Base-by-base conservation (phyloP, 2,797 vertebrate species). In the Anguilla marmorata region DNA sequence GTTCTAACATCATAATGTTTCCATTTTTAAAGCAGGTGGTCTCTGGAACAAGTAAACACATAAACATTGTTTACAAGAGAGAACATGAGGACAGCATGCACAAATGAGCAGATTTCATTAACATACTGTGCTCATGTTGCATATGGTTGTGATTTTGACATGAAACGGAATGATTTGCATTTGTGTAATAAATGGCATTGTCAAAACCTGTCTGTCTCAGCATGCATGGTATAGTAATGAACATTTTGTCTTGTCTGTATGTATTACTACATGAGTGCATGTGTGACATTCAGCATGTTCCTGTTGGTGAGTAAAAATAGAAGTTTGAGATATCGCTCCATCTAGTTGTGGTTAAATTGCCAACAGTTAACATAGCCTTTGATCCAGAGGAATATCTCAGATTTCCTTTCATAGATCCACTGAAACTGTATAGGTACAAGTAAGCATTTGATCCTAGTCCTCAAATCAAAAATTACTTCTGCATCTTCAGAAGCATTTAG, bases 311-410 rank as follows among this genome's bases (percentile, higher is more conserved):
- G 37, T 41, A 14, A 89, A 27, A 5, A 8, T 41, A 1, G 30
- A 85, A 41, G 27, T 90, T n/a, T 82, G 76, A 85, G 76, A 86
- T 86, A 88, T 88, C 66, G 87, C 27, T 84, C 84, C 56, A 88
- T 87, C 87, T 88, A 87, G 90, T 88, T 93, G 91, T 86, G 91
- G 92, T 92, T 92, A 88, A 88, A 90, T 92, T 91, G 91, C 91
- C 87, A 86, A 85, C 87, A 52, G 86, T 88, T 82, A 9, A 37
- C 87, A 87, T 72, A 85, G 86, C 91, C 90, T 88, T 84, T 91
- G 90, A 91, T 93, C 91, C 91, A 90, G 89, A 88, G 85, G 90
- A 45, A 16, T 85, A 90, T 84, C 91, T 93, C 91, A 87, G 82
- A 69, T 92, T 92, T 86, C 90, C 85, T 88, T 86, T 16, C 90